These are phyloP conservation scores for Mizuhopecten yessoensis DNA, from an alignment of 1,140 invertebrate genomes.

Conservation along the genomic window DNA sequence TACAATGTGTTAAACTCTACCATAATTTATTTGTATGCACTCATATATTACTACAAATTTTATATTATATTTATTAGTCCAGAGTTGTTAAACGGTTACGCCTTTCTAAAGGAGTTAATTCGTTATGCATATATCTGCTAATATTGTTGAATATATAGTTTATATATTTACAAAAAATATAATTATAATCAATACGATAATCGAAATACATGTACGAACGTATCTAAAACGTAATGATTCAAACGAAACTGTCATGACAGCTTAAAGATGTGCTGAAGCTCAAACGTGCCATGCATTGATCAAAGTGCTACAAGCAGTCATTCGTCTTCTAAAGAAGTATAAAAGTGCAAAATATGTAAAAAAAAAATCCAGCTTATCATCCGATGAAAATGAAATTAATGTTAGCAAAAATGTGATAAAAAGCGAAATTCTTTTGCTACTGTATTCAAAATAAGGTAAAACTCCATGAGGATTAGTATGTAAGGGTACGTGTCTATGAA, in stretches of 20 bases:
- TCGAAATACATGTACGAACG: too few relatives aligned
- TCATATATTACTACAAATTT: too few relatives aligned
- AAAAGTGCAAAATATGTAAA: not conserved
- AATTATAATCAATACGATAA: too few relatives aligned
- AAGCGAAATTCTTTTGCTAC: not conserved
- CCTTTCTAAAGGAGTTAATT: too few relatives aligned
- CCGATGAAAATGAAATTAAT: not conserved
- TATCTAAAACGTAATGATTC: not conserved
- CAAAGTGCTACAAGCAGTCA: not conserved
- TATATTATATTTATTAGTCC: too few relatives aligned
- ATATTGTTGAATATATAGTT: too few relatives aligned
- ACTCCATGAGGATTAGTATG: not conserved
- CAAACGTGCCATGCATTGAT: not conserved
- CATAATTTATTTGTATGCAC: too few relatives aligned
- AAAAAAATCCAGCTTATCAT: constrained; percentile 28
- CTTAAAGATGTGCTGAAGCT: not conserved
- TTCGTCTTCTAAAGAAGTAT: not conserved
- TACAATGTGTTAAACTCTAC: too few relatives aligned
- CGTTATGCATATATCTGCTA: too few relatives aligned
- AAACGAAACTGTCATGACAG: not conserved
- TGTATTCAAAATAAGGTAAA: not conserved
- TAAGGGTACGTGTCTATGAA: not conserved
- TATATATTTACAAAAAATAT: too few relatives aligned
- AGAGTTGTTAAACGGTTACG: too few relatives aligned
- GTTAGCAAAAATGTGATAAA: not conserved